Base-by-base conservation (phyloP, 2,888 invertebrate species). In the Xanthorhoe designata region DNA sequence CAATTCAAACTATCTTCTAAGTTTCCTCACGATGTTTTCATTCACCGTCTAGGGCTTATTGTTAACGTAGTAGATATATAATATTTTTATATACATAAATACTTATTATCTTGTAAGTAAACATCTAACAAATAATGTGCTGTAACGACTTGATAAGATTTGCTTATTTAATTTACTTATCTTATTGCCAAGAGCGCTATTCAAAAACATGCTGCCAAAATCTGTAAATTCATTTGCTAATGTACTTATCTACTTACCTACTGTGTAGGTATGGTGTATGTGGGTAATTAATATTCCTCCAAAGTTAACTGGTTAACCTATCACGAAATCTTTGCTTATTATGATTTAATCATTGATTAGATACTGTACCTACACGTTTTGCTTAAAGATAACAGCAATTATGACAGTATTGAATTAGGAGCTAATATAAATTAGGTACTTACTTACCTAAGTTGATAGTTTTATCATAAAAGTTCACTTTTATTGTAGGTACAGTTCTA, bases 121-220 rank as follows among this genome's bases (percentile, higher is more conserved):
- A 15, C 4, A 13, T 53, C 8, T 63, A 62, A 69, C 56, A 15
- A 15, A 45, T n/a, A n/a, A n/a, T n/a, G 45, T 38, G 35, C 35
- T 8, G 8, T 38, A 38, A 10, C 35, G 10, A 55, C 35, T 57
- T 66, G 75, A 76, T 77, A 75, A 75, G 71, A 73, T 54, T 69
- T 57, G 42, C 52, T 70, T 71, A 68, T 68, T 61, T 68, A 71
- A 75, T 75, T 75, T 74, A 56, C 68, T 82, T 85, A 84, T 86
- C 83, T 80, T 77, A 79, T 77, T 81, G 70, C 80, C 78, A 77
- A 63, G 77, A 71, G 69, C 62, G 52, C 42, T 66, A 24, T 56
- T 57, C 38, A 35, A 60, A 60, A 64, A 70, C 65, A 70, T 69
- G 65, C 59, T 71, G n/a, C 72, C 67, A 69, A 42, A 42, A 42